Conservation (phyloP, 2,113 vertebrate species). For the Syngnathus floridae region DNA sequence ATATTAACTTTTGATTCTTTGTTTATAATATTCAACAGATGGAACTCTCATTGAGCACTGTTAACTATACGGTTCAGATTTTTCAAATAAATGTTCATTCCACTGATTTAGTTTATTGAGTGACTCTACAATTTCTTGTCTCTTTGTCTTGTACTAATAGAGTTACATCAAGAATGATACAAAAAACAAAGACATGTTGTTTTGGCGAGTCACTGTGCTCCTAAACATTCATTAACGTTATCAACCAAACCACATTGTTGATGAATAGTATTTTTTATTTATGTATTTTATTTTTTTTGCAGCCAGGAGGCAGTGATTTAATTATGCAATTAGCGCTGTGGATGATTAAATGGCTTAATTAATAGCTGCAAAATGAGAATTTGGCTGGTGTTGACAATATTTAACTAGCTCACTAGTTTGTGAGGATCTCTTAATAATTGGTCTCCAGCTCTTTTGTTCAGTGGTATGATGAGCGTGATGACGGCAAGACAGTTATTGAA, state of each 20-base stretch:
- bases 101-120: too few species aligned
- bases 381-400: slow-evolving; percentile 64
- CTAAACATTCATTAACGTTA: slow-evolving; percentile 57
- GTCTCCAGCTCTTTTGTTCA: slow-evolving; percentile 63
- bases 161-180: slow-evolving; percentile 9
- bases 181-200: slow-evolving; percentile 24
- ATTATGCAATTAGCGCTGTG: slow-evolving; percentile 74
- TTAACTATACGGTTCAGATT: too few species aligned
- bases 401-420: slow-evolving; percentile 61
- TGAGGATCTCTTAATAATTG: slow-evolving; percentile 63
- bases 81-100: too few species aligned
- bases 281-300: slow-evolving; percentile 66
- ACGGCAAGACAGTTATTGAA: slow-evolving; percentile 47
- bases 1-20: too few species aligned
- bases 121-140: not conserved
- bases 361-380: slow-evolving; percentile 70
- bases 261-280: slow-evolving; percentile 57
- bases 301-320: slow-evolving; percentile 72
- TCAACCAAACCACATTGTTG: slow-evolving; percentile 65
- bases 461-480: slow-evolving; percentile 52
- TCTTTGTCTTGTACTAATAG: not conserved
- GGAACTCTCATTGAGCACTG: too few species aligned
- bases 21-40: too few species aligned
- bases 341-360: slow-evolving; percentile 74
- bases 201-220: slow-evolving; percentile 34